Conservation (phyloP, 2,797 vertebrate species). For the Chromobotia macracanthus region DNA sequence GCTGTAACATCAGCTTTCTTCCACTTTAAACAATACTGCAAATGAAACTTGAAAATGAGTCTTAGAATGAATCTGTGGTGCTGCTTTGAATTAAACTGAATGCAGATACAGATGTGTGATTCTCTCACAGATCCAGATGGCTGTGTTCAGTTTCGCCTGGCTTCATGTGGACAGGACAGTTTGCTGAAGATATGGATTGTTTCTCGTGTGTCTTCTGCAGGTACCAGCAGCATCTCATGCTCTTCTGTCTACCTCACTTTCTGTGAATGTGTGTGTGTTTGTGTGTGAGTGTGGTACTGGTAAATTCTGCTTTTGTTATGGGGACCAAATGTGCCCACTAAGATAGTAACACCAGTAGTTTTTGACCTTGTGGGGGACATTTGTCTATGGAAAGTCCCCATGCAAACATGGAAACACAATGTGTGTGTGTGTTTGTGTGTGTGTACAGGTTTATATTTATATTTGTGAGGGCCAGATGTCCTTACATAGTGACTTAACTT, state of each 20-base stretch:
- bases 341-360: too few relatives aligned
- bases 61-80: not conserved
- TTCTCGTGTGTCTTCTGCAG: conserved; percentile 71
- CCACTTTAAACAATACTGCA: not conserved
- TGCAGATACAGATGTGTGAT: not conserved
- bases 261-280: not conserved
- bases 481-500: too few relatives aligned
- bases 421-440: too few relatives aligned
- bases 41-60: not conserved
- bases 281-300: too few relatives aligned
- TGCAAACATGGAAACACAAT: too few relatives aligned
- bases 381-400: too few relatives aligned
- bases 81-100: not conserved
- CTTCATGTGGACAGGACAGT: conserved; percentile 93
- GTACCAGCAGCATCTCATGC: conserved; percentile 66
- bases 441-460: too few relatives aligned
- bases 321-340: too few relatives aligned
- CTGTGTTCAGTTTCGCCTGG: conserved; percentile 79
- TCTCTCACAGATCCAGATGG: conserved; percentile 56
- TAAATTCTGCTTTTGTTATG: too few relatives aligned
- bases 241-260: not conserved
- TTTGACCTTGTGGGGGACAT: too few relatives aligned
- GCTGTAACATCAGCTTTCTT: not conserved
- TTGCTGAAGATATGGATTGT: conserved; percentile 88
- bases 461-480: too few relatives aligned